These are phyloP conservation scores for Coleophora flavipennella DNA, from an alignment of 2,888 invertebrate genomes.

Conservation along the genomic window DNA sequence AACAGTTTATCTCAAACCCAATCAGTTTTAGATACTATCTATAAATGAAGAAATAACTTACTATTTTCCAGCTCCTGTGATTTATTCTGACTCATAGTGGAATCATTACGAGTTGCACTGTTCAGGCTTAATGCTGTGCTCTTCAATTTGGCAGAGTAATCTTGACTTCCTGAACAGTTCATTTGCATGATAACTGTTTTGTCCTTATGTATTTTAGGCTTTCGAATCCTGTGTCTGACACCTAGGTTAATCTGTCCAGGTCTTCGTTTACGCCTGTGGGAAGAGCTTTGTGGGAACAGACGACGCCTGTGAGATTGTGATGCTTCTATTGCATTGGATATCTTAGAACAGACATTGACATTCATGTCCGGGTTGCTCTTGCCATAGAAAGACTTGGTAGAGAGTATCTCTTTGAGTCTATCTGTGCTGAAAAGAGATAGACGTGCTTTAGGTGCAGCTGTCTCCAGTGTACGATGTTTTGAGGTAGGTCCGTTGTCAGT, in stretches of 20 bases:
- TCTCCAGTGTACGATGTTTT: constrained; percentile 49
- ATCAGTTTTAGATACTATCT: background rate
- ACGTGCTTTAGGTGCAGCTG: constrained; percentile 52
- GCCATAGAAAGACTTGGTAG: constrained; percentile 71
- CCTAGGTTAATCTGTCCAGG: constrained; percentile 78
- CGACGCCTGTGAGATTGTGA: constrained; percentile 31
- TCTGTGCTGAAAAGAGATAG: constrained; percentile 58
- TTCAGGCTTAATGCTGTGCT: constrained; percentile 20
- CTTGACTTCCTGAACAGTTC: constrained; percentile 18
- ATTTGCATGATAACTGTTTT: constrained; percentile 23
- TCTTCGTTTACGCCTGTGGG: constrained; percentile 39
- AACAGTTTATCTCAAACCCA: background rate
- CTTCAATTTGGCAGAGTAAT: constrained; percentile 16
- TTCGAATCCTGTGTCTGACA: constrained; percentile 75
- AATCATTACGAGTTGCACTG: constrained; percentile 25
- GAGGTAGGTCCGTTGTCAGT: constrained; percentile 40
- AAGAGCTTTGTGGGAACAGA: constrained; percentile 34
- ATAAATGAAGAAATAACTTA: constrained; percentile 23
- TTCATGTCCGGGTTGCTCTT: constrained; percentile 58
- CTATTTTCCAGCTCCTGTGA: constrained; percentile 48
- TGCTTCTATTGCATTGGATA: constrained; percentile 46
- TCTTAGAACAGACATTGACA: constrained; percentile 35
- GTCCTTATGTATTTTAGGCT: constrained; percentile 66
- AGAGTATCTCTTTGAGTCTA: constrained; percentile 58
- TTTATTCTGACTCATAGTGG: constrained; percentile 43